Base-by-base conservation (phyloP, 2,797 vertebrate species). In the Euthynnus affinis region DNA sequence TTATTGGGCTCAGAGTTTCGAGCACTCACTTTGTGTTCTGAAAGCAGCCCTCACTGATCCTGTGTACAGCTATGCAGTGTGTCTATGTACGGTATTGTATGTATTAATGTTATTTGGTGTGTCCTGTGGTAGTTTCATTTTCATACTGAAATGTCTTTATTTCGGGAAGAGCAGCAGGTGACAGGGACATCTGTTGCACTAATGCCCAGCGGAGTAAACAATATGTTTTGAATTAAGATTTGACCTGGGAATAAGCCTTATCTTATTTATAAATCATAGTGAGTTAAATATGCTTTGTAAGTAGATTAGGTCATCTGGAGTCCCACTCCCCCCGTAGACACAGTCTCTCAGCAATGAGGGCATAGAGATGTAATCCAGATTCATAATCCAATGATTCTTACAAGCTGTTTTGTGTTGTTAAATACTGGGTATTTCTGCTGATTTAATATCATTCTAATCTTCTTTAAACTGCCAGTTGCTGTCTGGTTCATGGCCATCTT, bases 351-450 rank as follows among this genome's bases (percentile, higher is more conserved):
- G 49, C 82, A 76, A 6, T 52, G 68, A 63, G 80, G 85, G 81
- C 75, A 74, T 55, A 77, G 85, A 90, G 85, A 94, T 94, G 92
- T 95, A 95, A 96, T 95, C 95, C 93, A 84, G 66, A 92, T 84
- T 93, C 93, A 94, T 95, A 95, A 95, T 95, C 94, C 95, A 90
- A 88, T 95, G 92, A 95, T 95, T 95, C 91, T 87, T 82, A 88
- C 93, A 94, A 94, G 93, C 92, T 95, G 93, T 93, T 92, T 93
- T 89, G 88, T 88, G 90, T 94, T 92, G 92, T 93, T 94, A 94
- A 93, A 94, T 94, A 90, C 91, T 34, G 77, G 85, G 91, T 87
- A 93, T 95, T 93, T 94, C 89, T 93, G 91, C 94, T 95, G 92
- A 94, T 94, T 95, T 94, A 94, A 95, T 93, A 93, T 95, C 71